Evolutionary conservation across 2,888 invertebrate species (phyloP).

Genomic region (Baccha elongata): DNA sequence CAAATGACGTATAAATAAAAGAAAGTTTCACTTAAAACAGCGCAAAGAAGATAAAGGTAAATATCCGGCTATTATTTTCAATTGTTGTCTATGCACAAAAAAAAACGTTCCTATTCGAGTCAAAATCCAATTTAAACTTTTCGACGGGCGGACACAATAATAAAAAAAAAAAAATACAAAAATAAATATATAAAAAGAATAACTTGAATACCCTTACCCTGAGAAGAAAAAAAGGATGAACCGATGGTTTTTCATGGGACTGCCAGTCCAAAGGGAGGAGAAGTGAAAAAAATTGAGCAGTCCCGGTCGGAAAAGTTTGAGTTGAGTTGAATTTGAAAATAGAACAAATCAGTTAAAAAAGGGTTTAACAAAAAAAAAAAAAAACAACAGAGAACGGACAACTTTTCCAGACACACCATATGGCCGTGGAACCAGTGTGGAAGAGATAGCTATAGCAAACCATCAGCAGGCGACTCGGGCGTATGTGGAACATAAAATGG

Average conservation of each 20-base stretch:
- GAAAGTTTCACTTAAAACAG: slow-evolving; percentile 68
- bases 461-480: slow-evolving; percentile 39
- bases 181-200: no score
- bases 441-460: slow-evolving; percentile 19
- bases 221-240: slow-evolving; percentile 27
- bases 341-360: slow-evolving; percentile 62
- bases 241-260: slow-evolving; percentile 18
- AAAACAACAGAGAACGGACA: slow-evolving; percentile 58
- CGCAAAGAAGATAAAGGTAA: slow-evolving; percentile 70
- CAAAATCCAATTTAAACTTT: slow-evolving; percentile 75
- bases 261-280: background rate
- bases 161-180: slow-evolving; percentile 33
- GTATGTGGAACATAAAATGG: slow-evolving; percentile 72
- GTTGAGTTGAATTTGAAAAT: slow-evolving; percentile 39
- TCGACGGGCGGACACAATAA: slow-evolving; percentile 72
- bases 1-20: slow-evolving; percentile 63
- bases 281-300: slow-evolving; percentile 64
- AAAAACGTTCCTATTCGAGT: slow-evolving; percentile 73
- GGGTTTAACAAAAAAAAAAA: no score
- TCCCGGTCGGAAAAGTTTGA: slow-evolving; percentile 62
- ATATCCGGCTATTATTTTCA: slow-evolving; percentile 74
- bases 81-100: slow-evolving; percentile 74
- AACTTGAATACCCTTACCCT: slow-evolving; percentile 14
- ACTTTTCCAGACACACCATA: slow-evolving; percentile 72
- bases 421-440: slow-evolving; percentile 31